Evolutionary conservation across 2,888 invertebrate genomes (phyloP).

Genomic region (Corythucha ciliata): DNA sequence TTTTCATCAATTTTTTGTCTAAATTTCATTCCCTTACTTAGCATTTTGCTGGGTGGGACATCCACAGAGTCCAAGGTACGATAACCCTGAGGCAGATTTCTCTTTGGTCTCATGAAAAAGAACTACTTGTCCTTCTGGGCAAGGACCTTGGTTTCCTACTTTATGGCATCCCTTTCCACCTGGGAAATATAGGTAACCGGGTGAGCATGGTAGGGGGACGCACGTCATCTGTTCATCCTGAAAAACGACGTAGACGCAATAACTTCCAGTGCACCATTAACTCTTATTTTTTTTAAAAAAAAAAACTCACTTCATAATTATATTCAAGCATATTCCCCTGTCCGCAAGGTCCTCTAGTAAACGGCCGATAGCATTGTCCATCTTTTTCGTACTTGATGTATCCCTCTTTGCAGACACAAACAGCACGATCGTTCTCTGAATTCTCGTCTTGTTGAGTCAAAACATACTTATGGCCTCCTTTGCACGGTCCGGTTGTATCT

Average conservation of each 20-base stretch:
- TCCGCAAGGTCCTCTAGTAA: conserved; percentile 67
- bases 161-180: conserved; percentile 63
- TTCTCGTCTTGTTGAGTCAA: conserved; percentile 40
- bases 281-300: not conserved
- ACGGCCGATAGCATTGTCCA: conserved; percentile 59
- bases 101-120: conserved; percentile 71
- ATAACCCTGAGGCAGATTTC: conserved; percentile 68
- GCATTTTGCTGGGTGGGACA: conserved; percentile 45
- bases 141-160: conserved; percentile 68
- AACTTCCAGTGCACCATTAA: not conserved
- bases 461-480: conserved; percentile 60
- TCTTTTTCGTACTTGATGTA: conserved; percentile 37
- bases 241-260: no score
- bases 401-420: conserved; percentile 37
- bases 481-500: conserved; percentile 69
- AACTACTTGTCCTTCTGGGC: conserved; percentile 60
- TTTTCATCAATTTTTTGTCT: no score
- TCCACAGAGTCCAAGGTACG: conserved; percentile 72
- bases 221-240: conserved; percentile 46
- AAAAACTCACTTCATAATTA: conserved; percentile 22
- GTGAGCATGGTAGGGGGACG: conserved; percentile 58
- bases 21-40: conserved; percentile 32
- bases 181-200: conserved; percentile 67
- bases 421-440: conserved; percentile 28
- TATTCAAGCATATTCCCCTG: conserved; percentile 37